These are phyloP conservation scores for Heliconius sara DNA, from an alignment of 2,888 invertebrate species.

Conservation along the genomic window DNA sequence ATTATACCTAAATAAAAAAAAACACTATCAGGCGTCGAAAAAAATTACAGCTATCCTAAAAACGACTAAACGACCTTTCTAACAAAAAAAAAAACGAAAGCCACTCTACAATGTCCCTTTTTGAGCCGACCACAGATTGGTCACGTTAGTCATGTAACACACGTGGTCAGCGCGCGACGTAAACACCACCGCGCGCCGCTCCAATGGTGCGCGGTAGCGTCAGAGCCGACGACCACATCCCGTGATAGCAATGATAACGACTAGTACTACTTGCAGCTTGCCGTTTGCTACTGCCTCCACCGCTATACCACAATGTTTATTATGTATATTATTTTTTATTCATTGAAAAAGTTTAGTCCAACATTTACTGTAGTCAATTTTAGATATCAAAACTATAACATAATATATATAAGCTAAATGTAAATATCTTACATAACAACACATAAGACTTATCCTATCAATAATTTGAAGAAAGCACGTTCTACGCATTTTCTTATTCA, in stretches of 20 bases:
- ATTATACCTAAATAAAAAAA: too few relatives aligned
- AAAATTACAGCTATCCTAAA: too few relatives aligned
- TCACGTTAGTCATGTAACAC: not conserved
- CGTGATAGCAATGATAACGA: conserved; percentile 28
- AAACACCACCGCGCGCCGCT: not conserved
- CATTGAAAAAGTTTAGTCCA: not conserved
- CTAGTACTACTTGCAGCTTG: not conserved
- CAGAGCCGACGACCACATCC: conserved; percentile 22
- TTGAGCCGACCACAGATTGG: not conserved
- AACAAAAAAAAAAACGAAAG: too few relatives aligned
- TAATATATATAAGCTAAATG: too few relatives aligned
- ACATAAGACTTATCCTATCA: not conserved
- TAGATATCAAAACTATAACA: too few relatives aligned
- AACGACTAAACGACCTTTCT: too few relatives aligned
- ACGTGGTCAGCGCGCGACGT: conserved; percentile 19
- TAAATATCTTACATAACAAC: too few relatives aligned
- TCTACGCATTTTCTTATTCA: not conserved
- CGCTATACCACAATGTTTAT: not conserved
- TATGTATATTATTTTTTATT: not conserved
- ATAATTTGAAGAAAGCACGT: not conserved
- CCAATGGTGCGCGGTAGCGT: not conserved
- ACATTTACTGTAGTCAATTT: too few relatives aligned
- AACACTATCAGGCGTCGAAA: too few relatives aligned
- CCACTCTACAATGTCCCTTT: too few relatives aligned
- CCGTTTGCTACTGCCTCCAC: not conserved